Percentiles rank a stretch among this genome's conserved stretches.
Conservation (phyloP, 2,113 vertebrate genomes). For the Oreochromis tanganicae region DNA sequence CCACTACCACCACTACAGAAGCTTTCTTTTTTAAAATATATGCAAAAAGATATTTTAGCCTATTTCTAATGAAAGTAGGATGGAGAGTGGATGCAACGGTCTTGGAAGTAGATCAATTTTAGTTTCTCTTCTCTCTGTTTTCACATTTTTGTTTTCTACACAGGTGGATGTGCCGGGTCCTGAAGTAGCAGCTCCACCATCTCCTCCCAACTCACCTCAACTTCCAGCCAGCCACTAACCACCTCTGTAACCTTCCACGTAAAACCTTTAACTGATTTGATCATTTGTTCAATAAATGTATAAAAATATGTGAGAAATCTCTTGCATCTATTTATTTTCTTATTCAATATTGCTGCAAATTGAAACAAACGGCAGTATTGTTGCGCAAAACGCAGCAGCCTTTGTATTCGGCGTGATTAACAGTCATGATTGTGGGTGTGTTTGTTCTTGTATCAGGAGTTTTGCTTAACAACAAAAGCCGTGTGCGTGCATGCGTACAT, state of each 20-base stretch:
- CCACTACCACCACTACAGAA: not conserved
- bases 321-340: not conserved
- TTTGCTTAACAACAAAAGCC: constrained; percentile 43
- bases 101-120: not conserved
- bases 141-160: not conserved
- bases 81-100: accelerated
- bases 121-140: not conserved
- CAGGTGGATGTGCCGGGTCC: constrained; percentile 47
- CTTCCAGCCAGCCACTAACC: constrained; percentile 7
- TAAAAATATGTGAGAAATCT: not conserved
- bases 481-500: constrained; percentile 34
- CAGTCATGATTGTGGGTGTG: not conserved
- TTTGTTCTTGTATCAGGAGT: constrained; percentile 47
- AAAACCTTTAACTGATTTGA: not conserved
- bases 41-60: not conserved
- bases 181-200: not conserved
- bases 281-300: constrained; percentile 51
- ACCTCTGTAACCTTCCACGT: not conserved
- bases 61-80: not conserved
- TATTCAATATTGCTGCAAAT: not conserved
- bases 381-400: not conserved
- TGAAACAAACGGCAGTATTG: not conserved
- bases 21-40: not conserved
- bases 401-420: not conserved
- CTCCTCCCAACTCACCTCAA: not conserved